Evolutionary conservation across 2,113 vertebrate genomes (phyloP).

Genomic region (Helogale parvula): DNA sequence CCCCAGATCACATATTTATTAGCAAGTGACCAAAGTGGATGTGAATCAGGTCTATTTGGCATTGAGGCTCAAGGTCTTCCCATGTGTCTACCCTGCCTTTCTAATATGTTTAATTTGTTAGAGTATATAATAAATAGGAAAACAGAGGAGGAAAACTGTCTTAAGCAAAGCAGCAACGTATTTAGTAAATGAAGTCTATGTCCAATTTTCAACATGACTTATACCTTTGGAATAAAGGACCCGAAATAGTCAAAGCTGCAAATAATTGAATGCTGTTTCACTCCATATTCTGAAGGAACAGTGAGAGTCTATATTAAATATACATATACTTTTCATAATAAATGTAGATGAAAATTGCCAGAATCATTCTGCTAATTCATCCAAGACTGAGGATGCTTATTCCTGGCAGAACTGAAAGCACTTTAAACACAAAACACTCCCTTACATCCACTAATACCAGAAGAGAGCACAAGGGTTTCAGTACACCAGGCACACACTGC

Average conservation of each 20-base stretch:
- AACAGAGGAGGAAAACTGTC: slow-evolving; percentile 29
- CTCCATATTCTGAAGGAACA: slow-evolving; percentile 7
- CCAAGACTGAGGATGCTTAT: slow-evolving; percentile 40
- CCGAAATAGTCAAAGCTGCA: slow-evolving; percentile 43
- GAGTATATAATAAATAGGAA: slow-evolving; percentile 31
- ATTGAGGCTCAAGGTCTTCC: neutral
- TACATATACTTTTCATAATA: slow-evolving; percentile 45
- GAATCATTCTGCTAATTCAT: slow-evolving; percentile 53
- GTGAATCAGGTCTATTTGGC: neutral
- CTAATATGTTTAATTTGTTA: slow-evolving; percentile 10
- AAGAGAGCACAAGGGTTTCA: neutral
- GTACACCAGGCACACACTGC: neutral
- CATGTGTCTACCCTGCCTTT: neutral
- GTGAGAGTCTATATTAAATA: slow-evolving; percentile 45
- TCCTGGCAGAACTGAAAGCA: slow-evolving; percentile 17
- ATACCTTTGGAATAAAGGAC: slow-evolving; percentile 54
- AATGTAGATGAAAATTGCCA: slow-evolving; percentile 58
- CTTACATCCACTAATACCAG: neutral
- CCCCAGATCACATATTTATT: neutral
- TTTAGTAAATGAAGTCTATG: slow-evolving; percentile 61
- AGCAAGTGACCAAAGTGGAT: neutral
- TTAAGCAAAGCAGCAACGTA: slow-evolving; percentile 56
- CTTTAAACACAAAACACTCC: slow-evolving; percentile 41
- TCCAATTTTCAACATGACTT: slow-evolving; percentile 60
- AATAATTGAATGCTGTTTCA: slow-evolving; percentile 60